Conservation (phyloP, 1,140 invertebrate species). For the Teleopsis dalmanni region DNA sequence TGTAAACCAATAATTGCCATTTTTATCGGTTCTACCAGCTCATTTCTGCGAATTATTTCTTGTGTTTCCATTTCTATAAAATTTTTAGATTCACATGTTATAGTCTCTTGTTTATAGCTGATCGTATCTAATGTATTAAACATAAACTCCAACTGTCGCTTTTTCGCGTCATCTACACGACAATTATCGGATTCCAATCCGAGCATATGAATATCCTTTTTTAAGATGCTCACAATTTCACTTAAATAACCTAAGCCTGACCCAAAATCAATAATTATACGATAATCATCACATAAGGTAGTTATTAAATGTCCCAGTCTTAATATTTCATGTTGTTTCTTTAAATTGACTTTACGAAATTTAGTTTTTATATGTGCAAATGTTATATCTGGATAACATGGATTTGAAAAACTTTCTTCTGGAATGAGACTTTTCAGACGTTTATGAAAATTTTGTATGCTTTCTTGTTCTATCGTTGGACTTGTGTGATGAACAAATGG, state of each 20-base stretch:
- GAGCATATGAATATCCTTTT: constrained; percentile 57
- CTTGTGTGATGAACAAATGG: constrained; percentile 16
- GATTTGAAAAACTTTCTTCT: not conserved
- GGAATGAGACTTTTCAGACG: constrained; percentile 18
- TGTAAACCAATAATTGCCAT: constrained; percentile 64
- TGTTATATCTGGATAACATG: not conserved
- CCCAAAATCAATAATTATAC: constrained; percentile 71
- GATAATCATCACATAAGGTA: constrained; percentile 49
- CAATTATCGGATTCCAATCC: constrained; percentile 62
- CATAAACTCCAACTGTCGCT: constrained; percentile 53
- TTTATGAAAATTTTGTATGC: constrained; percentile 16
- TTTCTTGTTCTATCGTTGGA: not conserved
- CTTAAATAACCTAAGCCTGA: constrained; percentile 76
- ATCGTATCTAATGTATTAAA: constrained; percentile 44
- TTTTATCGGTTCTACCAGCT: constrained; percentile 14
- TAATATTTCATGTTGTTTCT: constrained; percentile 65
- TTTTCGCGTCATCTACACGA: constrained; percentile 56
- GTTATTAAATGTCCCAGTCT: constrained; percentile 53
- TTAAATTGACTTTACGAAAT: constrained; percentile 47
- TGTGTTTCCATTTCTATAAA: constrained; percentile 46
- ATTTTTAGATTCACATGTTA: constrained; percentile 47
- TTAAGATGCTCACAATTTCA: constrained; percentile 54
- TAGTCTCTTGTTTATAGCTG: constrained; percentile 51
- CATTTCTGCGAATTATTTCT: constrained; percentile 4
- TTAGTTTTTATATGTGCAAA: constrained; percentile 6